Evolutionary conservation across 1,140 invertebrate species (phyloP).

Genomic region (Hylyphantes graminicola): DNA sequence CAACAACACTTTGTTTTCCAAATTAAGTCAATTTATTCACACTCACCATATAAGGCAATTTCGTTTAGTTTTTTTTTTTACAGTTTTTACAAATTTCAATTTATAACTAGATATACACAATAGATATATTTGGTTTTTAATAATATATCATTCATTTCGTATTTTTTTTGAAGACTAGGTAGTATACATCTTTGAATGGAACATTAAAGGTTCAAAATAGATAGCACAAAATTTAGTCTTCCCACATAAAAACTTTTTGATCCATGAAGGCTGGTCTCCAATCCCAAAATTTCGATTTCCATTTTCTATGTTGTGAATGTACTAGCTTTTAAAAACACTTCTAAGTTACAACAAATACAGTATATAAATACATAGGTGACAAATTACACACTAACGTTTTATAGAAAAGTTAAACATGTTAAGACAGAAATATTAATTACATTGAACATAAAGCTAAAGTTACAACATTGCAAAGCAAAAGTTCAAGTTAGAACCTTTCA

Average conservation of each 20-base stretch:
- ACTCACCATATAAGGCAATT: constrained; percentile 55
- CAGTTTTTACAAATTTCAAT: constrained; percentile 21
- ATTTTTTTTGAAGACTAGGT: constrained; percentile 20
- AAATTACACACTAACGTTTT: constrained; percentile 28
- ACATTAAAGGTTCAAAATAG: constrained; percentile 28
- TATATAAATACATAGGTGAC: constrained; percentile 45
- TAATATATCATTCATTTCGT: constrained; percentile 19
- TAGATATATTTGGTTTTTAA: constrained; percentile 18
- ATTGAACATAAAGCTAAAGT: constrained; percentile 35
- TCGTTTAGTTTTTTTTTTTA: too few species aligned
- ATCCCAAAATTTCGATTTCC: constrained; percentile 20
- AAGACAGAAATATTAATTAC: constrained; percentile 23
- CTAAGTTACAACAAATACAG: constrained; percentile 49
- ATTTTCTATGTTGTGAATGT: not conserved
- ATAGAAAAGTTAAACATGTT: constrained; percentile 36
- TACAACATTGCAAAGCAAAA: constrained; percentile 37
- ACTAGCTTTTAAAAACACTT: constrained; percentile 36
- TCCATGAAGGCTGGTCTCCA: constrained; percentile 12
- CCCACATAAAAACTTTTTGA: constrained; percentile 19
- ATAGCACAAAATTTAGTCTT: constrained; percentile 20
- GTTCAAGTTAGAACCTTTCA: constrained; percentile 7
- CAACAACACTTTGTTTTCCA: constrained; percentile 27
- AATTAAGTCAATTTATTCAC: constrained; percentile 50
- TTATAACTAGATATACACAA: constrained; percentile 26
- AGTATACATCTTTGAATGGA: constrained; percentile 33